A percentile compares a stretch with the other conserved stretches of the same genome.
Conservation (phyloP, 2,888 invertebrate species). For the Sepiola atlantica region DNA sequence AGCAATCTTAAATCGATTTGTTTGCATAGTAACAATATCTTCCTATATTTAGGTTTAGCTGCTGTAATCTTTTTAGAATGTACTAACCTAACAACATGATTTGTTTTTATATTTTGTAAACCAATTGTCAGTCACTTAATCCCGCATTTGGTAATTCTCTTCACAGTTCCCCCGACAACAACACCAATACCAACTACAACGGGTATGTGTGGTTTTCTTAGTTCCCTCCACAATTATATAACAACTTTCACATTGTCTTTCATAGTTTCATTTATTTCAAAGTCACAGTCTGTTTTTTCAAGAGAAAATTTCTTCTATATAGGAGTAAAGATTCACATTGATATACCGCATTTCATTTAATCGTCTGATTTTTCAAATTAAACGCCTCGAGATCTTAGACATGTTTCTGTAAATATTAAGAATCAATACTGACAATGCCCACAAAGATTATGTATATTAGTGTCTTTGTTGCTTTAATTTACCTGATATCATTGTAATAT, state of each 20-base stretch:
- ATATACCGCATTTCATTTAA: neutral
- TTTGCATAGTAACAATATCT: no score
- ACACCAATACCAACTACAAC: constrained; percentile 42
- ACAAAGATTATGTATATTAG: neutral
- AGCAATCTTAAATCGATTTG: neutral
- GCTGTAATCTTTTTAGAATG: no score
- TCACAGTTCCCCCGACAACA: constrained; percentile 42
- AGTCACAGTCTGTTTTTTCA: neutral
- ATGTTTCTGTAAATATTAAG: neutral
- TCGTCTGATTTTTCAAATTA: neutral
- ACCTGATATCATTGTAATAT: neutral
- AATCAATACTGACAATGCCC: neutral
- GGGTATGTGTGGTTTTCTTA: constrained; percentile 43
- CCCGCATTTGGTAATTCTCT: constrained; percentile 32
- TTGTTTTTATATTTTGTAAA: neutral
- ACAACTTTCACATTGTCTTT: neutral
- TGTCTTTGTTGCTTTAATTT: neutral
- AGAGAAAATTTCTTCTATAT: neutral
- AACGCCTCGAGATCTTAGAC: neutral
- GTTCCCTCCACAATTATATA: neutral
- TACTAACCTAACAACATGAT: neutral
- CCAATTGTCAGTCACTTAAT: neutral
- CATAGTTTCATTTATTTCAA: neutral
- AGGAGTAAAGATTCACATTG: neutral
- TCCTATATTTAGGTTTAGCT: no score